Conservation (phyloP, 1,140 invertebrate species). For the Tenebrio molitor region DNA sequence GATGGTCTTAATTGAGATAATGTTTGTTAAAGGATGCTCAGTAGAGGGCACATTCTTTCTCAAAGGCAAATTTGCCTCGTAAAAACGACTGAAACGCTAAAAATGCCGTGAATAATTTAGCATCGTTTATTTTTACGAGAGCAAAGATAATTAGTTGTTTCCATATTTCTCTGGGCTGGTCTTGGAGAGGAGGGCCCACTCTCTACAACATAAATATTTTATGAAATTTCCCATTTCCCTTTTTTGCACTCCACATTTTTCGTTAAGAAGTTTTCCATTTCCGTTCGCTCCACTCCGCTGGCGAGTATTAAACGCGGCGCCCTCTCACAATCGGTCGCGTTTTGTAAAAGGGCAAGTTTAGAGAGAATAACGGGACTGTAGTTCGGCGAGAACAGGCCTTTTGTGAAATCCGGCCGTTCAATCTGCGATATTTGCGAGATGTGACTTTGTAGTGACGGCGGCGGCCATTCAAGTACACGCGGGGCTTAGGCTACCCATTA, state of each 20-base stretch:
- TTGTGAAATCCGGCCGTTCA: constrained; percentile 41
- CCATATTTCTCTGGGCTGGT: constrained; percentile 24
- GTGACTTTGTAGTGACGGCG: constrained; percentile 34
- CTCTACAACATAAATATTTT: constrained; percentile 25
- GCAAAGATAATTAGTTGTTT: constrained; percentile 41
- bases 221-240: constrained; percentile 37
- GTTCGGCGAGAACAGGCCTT: constrained; percentile 41
- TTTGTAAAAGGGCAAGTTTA: constrained; percentile 41
- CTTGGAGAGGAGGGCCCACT: constrained; percentile 7
- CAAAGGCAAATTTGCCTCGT: constrained; percentile 3
- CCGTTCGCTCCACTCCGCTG: constrained; percentile 30
- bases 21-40: constrained; percentile 11
- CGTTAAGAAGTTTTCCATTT: constrained; percentile 44
- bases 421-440: constrained; percentile 44
- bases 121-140: constrained; percentile 41
- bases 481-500: constrained; percentile 49
- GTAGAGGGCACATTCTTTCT: constrained; percentile 1
- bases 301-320: constrained; percentile 37
- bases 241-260: constrained; percentile 33
- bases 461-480: constrained; percentile 29
- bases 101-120: constrained; percentile 39
- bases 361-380: constrained; percentile 30
- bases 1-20: constrained; percentile 4
- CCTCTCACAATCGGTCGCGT: constrained; percentile 30
- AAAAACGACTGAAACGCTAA: constrained; percentile 17